Conservation (phyloP, 2,888 invertebrate genomes). For the Brachypalpus laphriformis region DNA sequence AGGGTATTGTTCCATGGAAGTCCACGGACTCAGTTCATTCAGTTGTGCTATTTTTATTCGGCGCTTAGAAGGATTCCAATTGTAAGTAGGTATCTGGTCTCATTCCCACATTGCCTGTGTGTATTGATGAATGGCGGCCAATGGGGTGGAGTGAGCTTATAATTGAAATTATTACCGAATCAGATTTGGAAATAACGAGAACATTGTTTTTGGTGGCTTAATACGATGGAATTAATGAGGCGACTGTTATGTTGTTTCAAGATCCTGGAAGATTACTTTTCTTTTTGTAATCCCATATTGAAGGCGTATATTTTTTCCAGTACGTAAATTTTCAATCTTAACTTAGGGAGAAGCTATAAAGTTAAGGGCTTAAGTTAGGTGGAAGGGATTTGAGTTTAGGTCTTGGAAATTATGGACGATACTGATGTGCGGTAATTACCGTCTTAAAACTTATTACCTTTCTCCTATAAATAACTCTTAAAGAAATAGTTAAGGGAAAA, state of each 20-base stretch:
- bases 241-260: conserved; percentile 45
- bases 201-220: conserved; percentile 73
- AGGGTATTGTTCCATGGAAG: background rate
- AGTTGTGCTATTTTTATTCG: conserved; percentile 59
- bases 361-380: background rate
- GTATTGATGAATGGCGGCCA: conserved; percentile 64
- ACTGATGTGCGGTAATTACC: too few species aligned
- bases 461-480: too few species aligned
- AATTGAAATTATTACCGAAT: conserved; percentile 74
- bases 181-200: conserved; percentile 54
- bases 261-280: conserved; percentile 51
- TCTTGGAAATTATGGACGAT: background rate
- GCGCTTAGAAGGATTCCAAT: conserved; percentile 61
- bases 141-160: conserved; percentile 56
- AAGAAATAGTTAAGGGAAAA: too few species aligned
- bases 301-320: conserved; percentile 53
- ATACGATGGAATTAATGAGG: conserved; percentile 75
- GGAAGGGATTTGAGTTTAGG: background rate
- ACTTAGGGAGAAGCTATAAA: conserved; percentile 13
- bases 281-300: conserved; percentile 39
- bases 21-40: conserved; percentile 36
- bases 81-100: conserved; percentile 47
- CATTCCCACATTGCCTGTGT: conserved; percentile 17
- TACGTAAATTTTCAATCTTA: conserved; percentile 56
- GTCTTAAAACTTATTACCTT: too few species aligned